Base-by-base conservation (phyloP, 2,888 invertebrate genomes). In the Parasteatoda lunata region DNA sequence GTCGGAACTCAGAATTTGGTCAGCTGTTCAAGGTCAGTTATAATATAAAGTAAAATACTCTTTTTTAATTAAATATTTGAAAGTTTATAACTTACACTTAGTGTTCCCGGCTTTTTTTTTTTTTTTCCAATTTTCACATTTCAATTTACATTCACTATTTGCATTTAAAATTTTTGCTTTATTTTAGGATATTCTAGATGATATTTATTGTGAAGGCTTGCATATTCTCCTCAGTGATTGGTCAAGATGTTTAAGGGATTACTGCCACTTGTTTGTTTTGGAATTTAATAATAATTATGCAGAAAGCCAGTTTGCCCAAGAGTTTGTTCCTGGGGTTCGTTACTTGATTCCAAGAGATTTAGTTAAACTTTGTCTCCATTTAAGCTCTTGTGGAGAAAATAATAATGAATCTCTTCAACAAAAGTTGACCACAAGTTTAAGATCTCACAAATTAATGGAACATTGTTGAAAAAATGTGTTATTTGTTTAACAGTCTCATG, bases 331-430 rank as follows among this genome's bases (percentile, higher is more conserved):
- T 9, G 54, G 73, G 11, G 54, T 52, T 52, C 52, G 73, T 15
- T 73, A 54, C 54, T 54, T 4, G 15, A 73, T 73, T 52, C 73
- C 73, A 45, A 45, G 54, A 30, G 54, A 73, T 54, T 15, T 73
- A 59, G 54, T 73, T 15, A 52, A 59, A 45, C 30, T 73, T 8
- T 73, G 73, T 45, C 15, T 73, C 30, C 54, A 73, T 54, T 30
- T 73, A 59, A 51, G 73, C 6, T 45, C 69, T 45, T 30, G 69
- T 6, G 6, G 9, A 7, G 47, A 13, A 13, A 47, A 13, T 9
- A 13, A 70, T 30, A 4, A 47, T 7, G 13, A 7, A 7, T 3
- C 7, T 4, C 11, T 70, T 70, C 11, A 47, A 9, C 8, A 47
- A 13, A 70, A 47, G 8, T 47, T 70, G 47, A 70, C 59, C 4